Percentiles rank a stretch among this genome's conserved stretches.
phyloP scores from a whole-genome alignment of 2,888 invertebrate genomes.

The Busseola fusca region DNA sequence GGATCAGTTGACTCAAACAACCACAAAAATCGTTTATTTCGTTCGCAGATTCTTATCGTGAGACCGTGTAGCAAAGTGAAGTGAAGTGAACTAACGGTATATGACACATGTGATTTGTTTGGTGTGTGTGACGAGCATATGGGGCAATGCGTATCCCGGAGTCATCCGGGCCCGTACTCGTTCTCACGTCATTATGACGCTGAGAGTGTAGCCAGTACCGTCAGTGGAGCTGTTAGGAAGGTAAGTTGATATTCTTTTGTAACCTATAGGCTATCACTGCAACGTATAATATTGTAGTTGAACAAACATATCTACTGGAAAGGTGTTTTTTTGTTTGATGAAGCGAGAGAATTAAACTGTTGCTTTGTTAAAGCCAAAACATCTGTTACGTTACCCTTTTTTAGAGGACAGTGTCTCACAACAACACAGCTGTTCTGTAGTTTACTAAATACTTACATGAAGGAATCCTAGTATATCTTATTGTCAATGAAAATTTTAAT shows the following conservation, averaged over 20 bases:
- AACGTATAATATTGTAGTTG: not conserved
- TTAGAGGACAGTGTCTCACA: not conserved
- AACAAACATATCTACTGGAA: not conserved
- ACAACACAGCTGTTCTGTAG: constrained; percentile 1
- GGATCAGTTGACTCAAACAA: constrained; percentile 36
- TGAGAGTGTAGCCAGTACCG: constrained; percentile 83
- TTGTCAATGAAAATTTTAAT: not conserved
- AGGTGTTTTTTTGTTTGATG: not conserved
- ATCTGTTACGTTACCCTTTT: constrained; percentile 12
- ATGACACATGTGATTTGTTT: constrained; percentile 64
- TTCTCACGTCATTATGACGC: constrained; percentile 85
- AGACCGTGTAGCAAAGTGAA: constrained; percentile 54
- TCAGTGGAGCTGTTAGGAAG: constrained; percentile 75
- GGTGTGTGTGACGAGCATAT: constrained; percentile 84
- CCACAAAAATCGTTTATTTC: constrained; percentile 31
- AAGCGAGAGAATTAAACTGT: not conserved
- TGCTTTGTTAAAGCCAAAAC: constrained; percentile 8
- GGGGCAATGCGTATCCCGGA: constrained; percentile 94
- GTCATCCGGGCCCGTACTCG: constrained; percentile 85
- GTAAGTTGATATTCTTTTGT: constrained; percentile 66
- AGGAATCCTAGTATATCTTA: not conserved
- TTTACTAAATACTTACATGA: not conserved
- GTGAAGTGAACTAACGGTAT: constrained; percentile 50
- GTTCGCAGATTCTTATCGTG: constrained; percentile 52
- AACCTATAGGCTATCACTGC: not conserved